phyloP scores from a whole-genome alignment of 2,797 vertebrate genomes.

The Glossophaga mutica region DNA sequence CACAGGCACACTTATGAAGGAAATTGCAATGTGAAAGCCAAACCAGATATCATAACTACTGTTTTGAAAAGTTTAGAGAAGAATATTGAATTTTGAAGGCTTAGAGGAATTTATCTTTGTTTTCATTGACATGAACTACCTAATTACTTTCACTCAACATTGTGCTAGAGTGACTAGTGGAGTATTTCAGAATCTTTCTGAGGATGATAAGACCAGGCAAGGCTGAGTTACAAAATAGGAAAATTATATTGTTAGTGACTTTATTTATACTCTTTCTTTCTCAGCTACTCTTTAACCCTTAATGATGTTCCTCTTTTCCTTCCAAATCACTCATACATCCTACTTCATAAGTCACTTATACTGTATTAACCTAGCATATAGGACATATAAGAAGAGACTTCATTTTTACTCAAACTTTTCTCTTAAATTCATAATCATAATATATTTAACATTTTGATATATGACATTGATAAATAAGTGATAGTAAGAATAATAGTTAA shows the following conservation, averaged over 20 bases:
- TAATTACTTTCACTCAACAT: background rate
- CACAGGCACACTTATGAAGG: background rate
- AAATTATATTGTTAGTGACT: background rate
- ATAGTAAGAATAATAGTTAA: background rate
- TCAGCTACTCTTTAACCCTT: background rate
- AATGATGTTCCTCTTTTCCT: background rate
- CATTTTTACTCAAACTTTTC: background rate
- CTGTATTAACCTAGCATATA: background rate
- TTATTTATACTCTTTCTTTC: background rate
- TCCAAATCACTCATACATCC: background rate
- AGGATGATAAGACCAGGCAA: background rate
- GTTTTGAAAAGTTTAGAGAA: constrained; percentile 28
- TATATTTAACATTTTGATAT: background rate
- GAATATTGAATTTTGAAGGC: background rate
- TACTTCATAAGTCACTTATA: background rate
- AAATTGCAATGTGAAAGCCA: background rate
- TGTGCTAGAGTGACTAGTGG: background rate
- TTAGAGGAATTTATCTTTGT: background rate
- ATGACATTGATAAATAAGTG: background rate
- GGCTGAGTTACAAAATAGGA: background rate
- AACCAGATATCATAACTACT: background rate
- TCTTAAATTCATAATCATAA: background rate
- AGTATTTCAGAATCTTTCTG: background rate
- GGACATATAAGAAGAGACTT: background rate
- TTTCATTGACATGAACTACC: background rate